Conservation (phyloP, 2,797 vertebrate species). For the Tachyglossus aculeatus region DNA sequence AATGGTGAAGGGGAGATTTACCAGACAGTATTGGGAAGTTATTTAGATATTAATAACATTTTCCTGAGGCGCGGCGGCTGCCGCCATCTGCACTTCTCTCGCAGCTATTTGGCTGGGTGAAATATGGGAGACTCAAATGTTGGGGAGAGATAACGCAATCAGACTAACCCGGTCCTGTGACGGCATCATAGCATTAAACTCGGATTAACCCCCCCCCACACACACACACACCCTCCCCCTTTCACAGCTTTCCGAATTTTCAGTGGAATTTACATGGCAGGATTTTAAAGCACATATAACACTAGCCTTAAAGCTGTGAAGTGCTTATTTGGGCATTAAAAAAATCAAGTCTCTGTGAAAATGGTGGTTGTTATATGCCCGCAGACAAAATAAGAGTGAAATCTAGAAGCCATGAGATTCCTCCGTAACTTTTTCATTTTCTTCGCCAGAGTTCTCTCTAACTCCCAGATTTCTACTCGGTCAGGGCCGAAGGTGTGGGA, state of each 20-base stretch:
- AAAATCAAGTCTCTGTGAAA: slow-evolving; percentile 51
- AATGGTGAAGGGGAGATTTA: slow-evolving; percentile 94
- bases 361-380: slow-evolving; percentile 46
- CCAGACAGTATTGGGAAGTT: slow-evolving; percentile 95
- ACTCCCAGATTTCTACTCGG: too few relatives aligned
- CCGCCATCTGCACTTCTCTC: slow-evolving; percentile 92
- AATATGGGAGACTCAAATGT: slow-evolving; percentile 98
- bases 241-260: slow-evolving; percentile 84
- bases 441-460: too few relatives aligned
- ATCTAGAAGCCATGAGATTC: neutral
- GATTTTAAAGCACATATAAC: slow-evolving; percentile 75
- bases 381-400: slow-evolving; percentile 14
- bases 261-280: slow-evolving; percentile 87
- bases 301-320: slow-evolving; percentile 69
- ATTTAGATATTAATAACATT: slow-evolving; percentile 99
- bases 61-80: slow-evolving; percentile 94
- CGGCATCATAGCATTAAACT: slow-evolving; percentile 95
- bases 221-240: slow-evolving; percentile 74
- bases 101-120: slow-evolving; percentile 96
- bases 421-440: neutral
- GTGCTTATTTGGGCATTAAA: slow-evolving; percentile 61
- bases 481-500: too few relatives aligned
- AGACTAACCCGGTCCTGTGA: slow-evolving; percentile 90
- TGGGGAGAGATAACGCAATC: slow-evolving; percentile 96
- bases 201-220: slow-evolving; percentile 94